Evolutionary conservation across 1,140 invertebrate species (phyloP).

Genomic region (Brachionus asplanchnoidis): DNA sequence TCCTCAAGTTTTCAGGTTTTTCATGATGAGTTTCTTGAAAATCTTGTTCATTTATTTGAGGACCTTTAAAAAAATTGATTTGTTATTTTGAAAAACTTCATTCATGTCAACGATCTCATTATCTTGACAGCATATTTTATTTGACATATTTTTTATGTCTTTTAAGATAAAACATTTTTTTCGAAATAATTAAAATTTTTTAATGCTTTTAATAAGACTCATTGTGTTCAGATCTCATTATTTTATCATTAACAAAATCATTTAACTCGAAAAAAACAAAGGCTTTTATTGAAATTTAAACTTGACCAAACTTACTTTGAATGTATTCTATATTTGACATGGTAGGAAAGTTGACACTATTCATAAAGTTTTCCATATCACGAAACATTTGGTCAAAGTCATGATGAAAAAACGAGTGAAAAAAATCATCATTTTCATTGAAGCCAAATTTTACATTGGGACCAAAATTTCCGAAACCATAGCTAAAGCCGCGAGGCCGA

Average conservation of each 20-base stretch:
- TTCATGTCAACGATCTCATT: background rate
- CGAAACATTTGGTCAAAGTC: slow-evolving; percentile 21
- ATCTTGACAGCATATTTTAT: background rate
- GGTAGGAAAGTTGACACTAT: background rate
- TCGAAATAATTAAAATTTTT: too few species aligned
- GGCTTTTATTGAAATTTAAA: too few species aligned
- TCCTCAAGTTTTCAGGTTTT: background rate
- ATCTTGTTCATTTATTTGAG: background rate
- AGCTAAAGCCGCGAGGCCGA: background rate
- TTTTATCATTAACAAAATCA: too few species aligned
- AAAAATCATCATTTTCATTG: slow-evolving; percentile 15
- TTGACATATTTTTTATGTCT: background rate
- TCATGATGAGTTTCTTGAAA: background rate
- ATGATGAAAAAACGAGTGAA: slow-evolving; percentile 16
- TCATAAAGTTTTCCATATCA: slow-evolving; percentile 36
- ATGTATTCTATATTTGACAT: background rate
- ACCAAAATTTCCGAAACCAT: background rate
- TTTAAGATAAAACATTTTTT: too few species aligned
- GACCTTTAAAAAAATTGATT: background rate
- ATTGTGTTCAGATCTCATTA: too few species aligned
- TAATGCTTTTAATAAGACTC: too few species aligned
- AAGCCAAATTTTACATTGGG: background rate
- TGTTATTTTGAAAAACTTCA: background rate
- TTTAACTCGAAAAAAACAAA: too few species aligned
- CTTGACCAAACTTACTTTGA: background rate